Percentiles rank a stretch among this genome's conserved stretches.
Evolutionary conservation across 2,797 vertebrate genomes (phyloP).

Genomic region (Dermochelys coriacea): DNA sequence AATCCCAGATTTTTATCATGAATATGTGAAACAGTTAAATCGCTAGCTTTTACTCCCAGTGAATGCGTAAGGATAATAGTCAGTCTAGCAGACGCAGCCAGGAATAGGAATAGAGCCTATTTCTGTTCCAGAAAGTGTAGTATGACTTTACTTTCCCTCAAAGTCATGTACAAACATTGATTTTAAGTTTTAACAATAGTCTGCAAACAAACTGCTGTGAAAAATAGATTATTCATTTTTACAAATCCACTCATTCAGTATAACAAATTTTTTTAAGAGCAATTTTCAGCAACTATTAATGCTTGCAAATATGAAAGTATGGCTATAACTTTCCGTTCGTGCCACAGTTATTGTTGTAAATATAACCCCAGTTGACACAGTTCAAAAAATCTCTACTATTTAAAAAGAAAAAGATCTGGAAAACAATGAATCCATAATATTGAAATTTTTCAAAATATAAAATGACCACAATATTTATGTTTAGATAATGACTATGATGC

Average conservation of each 20-base stretch:
- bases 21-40: neutral
- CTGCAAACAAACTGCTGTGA: constrained; percentile 6
- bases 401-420: neutral
- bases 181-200: neutral
- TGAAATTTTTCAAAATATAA: neutral
- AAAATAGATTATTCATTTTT: neutral
- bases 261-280: neutral
- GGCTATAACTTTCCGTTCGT: fast-evolving
- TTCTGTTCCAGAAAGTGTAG: neutral
- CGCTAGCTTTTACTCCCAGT: neutral
- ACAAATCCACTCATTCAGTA: neutral
- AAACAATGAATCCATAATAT: neutral
- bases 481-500: neutral
- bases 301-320: neutral
- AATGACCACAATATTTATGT: neutral
- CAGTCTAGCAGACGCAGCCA: neutral
- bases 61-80: neutral
- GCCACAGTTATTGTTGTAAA: neutral
- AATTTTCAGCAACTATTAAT: constrained; percentile 9
- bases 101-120: constrained; percentile 20
- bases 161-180: neutral
- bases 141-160: neutral
- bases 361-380: neutral
- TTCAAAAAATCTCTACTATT: constrained; percentile 4
- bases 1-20: constrained; percentile 30